These are phyloP conservation scores for Cranoglanis bouderius DNA, from an alignment of 2,113 vertebrate genomes.

Conservation along the genomic window DNA sequence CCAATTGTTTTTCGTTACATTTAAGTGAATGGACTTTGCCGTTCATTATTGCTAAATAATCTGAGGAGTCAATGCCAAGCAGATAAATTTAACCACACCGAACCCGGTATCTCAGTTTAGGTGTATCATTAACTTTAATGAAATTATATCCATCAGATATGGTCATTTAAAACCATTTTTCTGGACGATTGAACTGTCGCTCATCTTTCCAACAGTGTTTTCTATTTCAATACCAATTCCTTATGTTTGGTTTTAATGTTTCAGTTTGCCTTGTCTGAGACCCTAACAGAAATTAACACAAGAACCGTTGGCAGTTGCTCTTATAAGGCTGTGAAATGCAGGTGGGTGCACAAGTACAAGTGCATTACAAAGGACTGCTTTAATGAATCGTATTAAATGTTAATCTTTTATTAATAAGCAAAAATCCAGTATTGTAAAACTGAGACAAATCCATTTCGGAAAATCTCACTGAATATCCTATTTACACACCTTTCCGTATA, in stretches of 20 bases:
- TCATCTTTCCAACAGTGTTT: too few relatives aligned
- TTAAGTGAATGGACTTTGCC: neutral
- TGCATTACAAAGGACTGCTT: neutral
- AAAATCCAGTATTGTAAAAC: neutral
- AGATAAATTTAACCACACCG: too few relatives aligned
- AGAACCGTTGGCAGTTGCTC: neutral
- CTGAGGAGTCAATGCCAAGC: neutral
- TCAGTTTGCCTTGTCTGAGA: neutral
- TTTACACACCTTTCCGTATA: neutral
- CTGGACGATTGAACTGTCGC: neutral
- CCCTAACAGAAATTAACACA: neutral
- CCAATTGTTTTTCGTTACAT: neutral
- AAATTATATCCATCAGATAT: too few relatives aligned
- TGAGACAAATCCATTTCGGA: neutral
- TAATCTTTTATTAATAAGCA: neutral
- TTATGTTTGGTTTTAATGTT: neutral
- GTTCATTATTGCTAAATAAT: neutral
- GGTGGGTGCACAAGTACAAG: too few relatives aligned
- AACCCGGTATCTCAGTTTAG: too few relatives aligned
- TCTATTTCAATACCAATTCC: neutral
- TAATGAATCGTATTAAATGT: neutral
- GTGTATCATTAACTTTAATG: neutral
- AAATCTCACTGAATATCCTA: neutral
- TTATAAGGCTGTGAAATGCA: neutral
- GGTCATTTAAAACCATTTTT: neutral